Evolutionary conservation across 2,888 invertebrate genomes (phyloP).

Genomic region (Dryobota labecula): DNA sequence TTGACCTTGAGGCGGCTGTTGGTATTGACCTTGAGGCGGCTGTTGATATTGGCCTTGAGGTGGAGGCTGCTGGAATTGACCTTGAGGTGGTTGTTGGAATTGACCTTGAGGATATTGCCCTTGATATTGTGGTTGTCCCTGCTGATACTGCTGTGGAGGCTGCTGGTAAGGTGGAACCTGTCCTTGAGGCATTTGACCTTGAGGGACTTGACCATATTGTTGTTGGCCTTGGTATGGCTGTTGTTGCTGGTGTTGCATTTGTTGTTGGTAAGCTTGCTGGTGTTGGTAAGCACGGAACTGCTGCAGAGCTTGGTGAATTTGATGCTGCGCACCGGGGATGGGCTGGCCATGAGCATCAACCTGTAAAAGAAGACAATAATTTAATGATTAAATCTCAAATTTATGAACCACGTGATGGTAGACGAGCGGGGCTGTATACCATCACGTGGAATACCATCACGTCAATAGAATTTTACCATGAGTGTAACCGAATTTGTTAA

Average conservation of each 20-base stretch:
- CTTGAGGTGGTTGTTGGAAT: constrained; percentile 63
- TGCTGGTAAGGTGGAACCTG: constrained; percentile 72
- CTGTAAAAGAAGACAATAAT: constrained; percentile 65
- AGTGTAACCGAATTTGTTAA: too few species aligned
- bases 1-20: constrained; percentile 66
- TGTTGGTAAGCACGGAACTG: constrained; percentile 77
- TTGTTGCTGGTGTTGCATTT: constrained; percentile 61
- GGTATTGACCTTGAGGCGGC: constrained; percentile 63
- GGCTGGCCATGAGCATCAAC: constrained; percentile 84
- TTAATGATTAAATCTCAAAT: background rate
- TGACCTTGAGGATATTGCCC: constrained; percentile 62
- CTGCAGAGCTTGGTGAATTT: constrained; percentile 82
- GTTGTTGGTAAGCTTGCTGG: constrained; percentile 71
- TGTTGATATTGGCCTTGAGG: constrained; percentile 63
- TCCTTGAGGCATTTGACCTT: constrained; percentile 68
- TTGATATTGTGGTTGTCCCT: constrained; percentile 63
- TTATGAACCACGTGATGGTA: background rate
- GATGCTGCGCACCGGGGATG: constrained; percentile 83
- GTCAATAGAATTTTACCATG: too few species aligned
- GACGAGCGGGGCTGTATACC: background rate
- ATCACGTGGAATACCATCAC: too few species aligned
- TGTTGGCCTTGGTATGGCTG: constrained; percentile 59
- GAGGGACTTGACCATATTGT: constrained; percentile 64
- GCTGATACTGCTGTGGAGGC: constrained; percentile 65
- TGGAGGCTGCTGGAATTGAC: constrained; percentile 62